Conservation (phyloP, 1,140 invertebrate species). For the Uloborus diversus region DNA sequence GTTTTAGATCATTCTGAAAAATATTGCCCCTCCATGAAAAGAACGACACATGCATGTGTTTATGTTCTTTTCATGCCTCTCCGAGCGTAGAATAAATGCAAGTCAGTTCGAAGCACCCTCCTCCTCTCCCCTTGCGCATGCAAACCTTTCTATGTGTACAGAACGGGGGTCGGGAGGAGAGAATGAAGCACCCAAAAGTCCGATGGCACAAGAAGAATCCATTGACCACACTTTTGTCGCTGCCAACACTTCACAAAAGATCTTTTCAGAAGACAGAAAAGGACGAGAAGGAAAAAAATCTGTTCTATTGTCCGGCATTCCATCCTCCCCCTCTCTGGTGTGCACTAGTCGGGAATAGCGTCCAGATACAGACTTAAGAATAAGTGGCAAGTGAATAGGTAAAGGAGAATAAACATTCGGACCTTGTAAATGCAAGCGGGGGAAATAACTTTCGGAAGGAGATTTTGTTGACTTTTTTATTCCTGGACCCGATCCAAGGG, state of each 20-base stretch:
- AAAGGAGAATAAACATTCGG: slow-evolving; percentile 51
- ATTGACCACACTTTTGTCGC: slow-evolving; percentile 55
- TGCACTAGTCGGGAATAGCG: not conserved
- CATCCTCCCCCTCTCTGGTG: not conserved
- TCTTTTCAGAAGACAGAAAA: slow-evolving; percentile 18
- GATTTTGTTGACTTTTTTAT: slow-evolving; percentile 35
- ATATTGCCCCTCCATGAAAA: not conserved
- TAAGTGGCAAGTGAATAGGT: slow-evolving; percentile 54
- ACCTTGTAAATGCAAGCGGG: slow-evolving; percentile 51
- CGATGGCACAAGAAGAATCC: slow-evolving; percentile 22
- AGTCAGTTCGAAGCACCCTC: not conserved
- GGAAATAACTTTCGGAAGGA: slow-evolving; percentile 33
- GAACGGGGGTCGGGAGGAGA: not conserved
- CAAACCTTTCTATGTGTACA: not conserved
- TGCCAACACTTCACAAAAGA: slow-evolving; percentile 53
- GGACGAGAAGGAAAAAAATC: slow-evolving; percentile 1
- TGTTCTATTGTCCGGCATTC: slow-evolving; percentile 5
- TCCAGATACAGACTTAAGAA: slow-evolving; percentile 51
- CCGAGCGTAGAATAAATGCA: not conserved
- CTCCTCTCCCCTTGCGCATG: not conserved
- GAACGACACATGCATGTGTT: not conserved
- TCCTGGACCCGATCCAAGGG: slow-evolving; percentile 32
- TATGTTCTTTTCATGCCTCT: slow-evolving; percentile 2
- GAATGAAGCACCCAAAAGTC: not conserved
- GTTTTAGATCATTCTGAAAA: no score